Conservation (phyloP, 23 tunicate genomes). For the Halocynthia roretzi region DNA sequence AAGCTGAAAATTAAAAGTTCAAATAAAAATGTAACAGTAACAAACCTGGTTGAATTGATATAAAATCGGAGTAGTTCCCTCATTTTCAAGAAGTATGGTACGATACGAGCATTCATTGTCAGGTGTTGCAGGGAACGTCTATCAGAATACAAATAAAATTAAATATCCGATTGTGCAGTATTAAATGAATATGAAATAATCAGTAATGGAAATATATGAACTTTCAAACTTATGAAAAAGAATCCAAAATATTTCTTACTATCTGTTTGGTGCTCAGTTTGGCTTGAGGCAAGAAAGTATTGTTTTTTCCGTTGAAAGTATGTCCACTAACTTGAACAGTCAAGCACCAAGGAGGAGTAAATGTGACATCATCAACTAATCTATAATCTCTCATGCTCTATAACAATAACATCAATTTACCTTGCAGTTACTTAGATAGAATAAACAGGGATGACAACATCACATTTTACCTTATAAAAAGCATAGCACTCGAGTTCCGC, state of each 20-base stretch:
- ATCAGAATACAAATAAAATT: background rate
- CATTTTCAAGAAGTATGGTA: conserved; percentile 54
- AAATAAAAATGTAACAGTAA: background rate
- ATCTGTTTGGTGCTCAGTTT: conserved; percentile 20
- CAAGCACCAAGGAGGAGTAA: conserved; percentile 63
- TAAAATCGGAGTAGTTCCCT: conserved; percentile 46
- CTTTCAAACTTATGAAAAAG: background rate
- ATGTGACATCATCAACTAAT: conserved; percentile 42
- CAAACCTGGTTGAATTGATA: conserved; percentile 62
- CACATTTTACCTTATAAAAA: conserved; percentile 41
- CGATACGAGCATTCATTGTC: conserved; percentile 41
- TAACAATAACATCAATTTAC: background rate
- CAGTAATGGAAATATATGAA: background rate
- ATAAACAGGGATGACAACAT: background rate
- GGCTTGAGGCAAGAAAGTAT: conserved; percentile 50
- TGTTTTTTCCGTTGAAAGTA: conserved; percentile 66
- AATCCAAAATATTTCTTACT: conserved; percentile 27
- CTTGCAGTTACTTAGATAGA: background rate
- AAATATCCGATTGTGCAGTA: background rate
- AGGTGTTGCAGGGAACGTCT: conserved; percentile 48
- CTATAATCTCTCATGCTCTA: conserved; percentile 66
- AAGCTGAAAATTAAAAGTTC: background rate
- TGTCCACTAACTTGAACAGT: conserved; percentile 69
- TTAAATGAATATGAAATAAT: background rate
- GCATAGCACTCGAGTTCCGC: conserved; percentile 68